Evolutionary conservation across 2,113 vertebrate genomes (phyloP).

Genomic region (Corapipo altera): DNA sequence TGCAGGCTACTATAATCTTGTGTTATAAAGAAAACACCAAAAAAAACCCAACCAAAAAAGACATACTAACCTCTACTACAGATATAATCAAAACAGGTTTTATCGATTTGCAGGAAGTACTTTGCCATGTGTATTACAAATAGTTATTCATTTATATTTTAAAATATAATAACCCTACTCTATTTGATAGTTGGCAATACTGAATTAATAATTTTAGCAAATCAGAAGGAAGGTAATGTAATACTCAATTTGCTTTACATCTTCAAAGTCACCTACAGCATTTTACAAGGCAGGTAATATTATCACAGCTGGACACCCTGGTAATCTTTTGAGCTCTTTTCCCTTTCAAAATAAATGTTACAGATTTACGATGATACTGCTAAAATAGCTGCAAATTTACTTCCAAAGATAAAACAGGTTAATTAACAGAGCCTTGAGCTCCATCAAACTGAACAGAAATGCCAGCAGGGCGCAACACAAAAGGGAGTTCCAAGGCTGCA

Average conservation of each 20-base stretch:
- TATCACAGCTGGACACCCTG: slow-evolving; percentile 56
- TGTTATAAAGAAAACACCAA: neutral
- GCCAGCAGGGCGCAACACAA: neutral
- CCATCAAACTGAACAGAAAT: neutral
- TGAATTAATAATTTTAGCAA: slow-evolving; percentile 48
- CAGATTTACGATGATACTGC: neutral
- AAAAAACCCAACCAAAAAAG: neutral
- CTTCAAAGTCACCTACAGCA: slow-evolving; percentile 42
- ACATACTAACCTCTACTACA: neutral
- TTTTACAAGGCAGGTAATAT: slow-evolving; percentile 46
- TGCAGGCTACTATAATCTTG: neutral
- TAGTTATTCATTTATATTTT: neutral
- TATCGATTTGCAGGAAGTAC: neutral
- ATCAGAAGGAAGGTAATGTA: slow-evolving; percentile 51
- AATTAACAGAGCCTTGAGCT: neutral
- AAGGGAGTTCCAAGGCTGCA: neutral
- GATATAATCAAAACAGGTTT: neutral
- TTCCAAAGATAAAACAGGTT: neutral
- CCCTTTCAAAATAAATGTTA: slow-evolving; percentile 21
- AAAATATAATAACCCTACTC: neutral
- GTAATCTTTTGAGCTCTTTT: slow-evolving; percentile 40
- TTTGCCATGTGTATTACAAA: neutral
- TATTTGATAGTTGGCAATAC: neutral
- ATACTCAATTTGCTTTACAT: slow-evolving; percentile 54
- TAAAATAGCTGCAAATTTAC: slow-evolving; percentile 32